A percentile compares a stretch with the other conserved stretches of the same genome.
phyloP scores from a whole-genome alignment of 2,888 invertebrate species.

The Spilosoma lubricipeda region DNA sequence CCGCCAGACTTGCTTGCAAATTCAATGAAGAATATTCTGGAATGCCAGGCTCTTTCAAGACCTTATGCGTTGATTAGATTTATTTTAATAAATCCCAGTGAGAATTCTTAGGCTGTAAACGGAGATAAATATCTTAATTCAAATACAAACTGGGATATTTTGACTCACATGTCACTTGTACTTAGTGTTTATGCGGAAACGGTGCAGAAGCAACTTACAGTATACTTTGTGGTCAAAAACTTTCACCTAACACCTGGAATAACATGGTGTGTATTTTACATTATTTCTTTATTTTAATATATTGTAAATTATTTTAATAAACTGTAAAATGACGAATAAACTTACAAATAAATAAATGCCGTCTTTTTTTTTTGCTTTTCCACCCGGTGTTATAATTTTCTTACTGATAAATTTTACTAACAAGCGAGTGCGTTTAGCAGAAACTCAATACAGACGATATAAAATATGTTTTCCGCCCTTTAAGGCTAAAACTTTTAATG shows the following conservation, averaged over 20 bases:
- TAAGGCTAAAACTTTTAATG: no score
- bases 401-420: neutral
- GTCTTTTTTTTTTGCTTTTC: neutral
- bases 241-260: no score
- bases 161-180: neutral
- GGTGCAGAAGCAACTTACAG: no score
- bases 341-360: no score
- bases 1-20: slow-evolving; percentile 21
- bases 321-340: neutral
- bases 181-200: neutral
- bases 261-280: no score
- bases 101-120: neutral
- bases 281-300: no score
- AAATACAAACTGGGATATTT: neutral
- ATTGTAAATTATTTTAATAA: neutral
- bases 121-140: neutral
- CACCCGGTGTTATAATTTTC: no score
- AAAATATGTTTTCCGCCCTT: no score
- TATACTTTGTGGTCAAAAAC: no score
- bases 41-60: slow-evolving; percentile 51
- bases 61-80: neutral
- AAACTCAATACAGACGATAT: neutral
- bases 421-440: neutral
- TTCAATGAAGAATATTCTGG: slow-evolving; percentile 51
- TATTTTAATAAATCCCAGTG: neutral